A percentile compares a stretch with the other conserved stretches of the same genome.
These are phyloP conservation scores for Sinella curviseta DNA, from an alignment of 1,140 invertebrate species.

Conservation along the genomic window DNA sequence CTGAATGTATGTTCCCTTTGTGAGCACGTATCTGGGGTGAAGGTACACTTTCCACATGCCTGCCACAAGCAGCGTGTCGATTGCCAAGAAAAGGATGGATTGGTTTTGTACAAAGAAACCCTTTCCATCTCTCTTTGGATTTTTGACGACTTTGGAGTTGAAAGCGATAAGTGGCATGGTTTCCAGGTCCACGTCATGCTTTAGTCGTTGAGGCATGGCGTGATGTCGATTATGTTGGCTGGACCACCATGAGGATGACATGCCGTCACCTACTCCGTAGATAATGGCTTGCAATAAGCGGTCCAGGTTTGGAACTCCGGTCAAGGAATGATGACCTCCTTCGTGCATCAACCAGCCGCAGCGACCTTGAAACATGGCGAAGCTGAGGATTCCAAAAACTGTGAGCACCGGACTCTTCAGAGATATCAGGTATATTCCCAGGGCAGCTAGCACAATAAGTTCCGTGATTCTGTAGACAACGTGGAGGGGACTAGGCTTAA, in stretches of 20 bases:
- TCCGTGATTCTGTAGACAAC: constrained; percentile 41
- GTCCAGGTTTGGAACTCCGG: constrained; percentile 45
- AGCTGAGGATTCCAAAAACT: constrained; percentile 35
- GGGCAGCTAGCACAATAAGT: constrained; percentile 25
- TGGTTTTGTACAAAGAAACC: constrained; percentile 46
- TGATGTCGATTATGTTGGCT: constrained; percentile 49
- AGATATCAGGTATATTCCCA: constrained; percentile 40
- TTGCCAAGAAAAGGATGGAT: constrained; percentile 39
- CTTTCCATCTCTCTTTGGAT: constrained; percentile 41
- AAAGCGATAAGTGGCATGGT: constrained; percentile 47
- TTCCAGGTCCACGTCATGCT: constrained; percentile 47
- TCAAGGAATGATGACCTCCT: constrained; percentile 48
- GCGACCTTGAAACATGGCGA: constrained; percentile 44
- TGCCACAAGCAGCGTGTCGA: constrained; percentile 46
- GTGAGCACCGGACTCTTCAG: background rate
- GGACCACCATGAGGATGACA: constrained; percentile 40
- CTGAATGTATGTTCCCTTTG: constrained; percentile 30
- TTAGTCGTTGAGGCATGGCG: constrained; percentile 48
- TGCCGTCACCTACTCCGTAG: constrained; percentile 45
- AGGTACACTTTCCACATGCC: constrained; percentile 48
- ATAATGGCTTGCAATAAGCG: constrained; percentile 43
- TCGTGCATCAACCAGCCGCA: constrained; percentile 48
- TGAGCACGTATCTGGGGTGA: constrained; percentile 44
- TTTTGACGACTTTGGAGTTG: constrained; percentile 44
- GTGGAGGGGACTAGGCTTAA: constrained; percentile 38